phyloP scores from a whole-genome alignment of 2,888 invertebrate genomes.

The Bimastos eiseni region DNA sequence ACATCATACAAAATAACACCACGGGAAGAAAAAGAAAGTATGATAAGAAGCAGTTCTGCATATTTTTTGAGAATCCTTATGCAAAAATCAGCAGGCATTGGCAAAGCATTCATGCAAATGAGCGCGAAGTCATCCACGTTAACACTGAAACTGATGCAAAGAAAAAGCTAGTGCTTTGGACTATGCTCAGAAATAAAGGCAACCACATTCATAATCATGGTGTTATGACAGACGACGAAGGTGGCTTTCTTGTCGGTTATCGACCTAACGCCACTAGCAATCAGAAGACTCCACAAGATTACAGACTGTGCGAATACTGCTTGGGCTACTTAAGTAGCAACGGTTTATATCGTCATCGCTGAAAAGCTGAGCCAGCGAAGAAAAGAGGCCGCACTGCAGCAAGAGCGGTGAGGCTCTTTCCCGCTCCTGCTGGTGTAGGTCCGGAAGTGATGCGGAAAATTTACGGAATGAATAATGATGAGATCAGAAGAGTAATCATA shows the following conservation, averaged over 20 bases:
- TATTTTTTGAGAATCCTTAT: background rate
- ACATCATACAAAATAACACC: background rate
- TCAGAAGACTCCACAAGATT: background rate
- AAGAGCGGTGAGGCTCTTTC: background rate
- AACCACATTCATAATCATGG: slow-evolving; percentile 29
- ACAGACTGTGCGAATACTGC: background rate
- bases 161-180: background rate
- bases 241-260: slow-evolving; percentile 24
- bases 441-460: background rate
- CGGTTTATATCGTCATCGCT: background rate
- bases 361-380: background rate
- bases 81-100: background rate
- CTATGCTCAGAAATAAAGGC: slow-evolving; percentile 14
- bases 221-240: background rate
- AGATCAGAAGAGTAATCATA: background rate
- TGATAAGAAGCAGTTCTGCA: background rate
- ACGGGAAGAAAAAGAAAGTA: background rate
- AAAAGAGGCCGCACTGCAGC: background rate
- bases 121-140: background rate
- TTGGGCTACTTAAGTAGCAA: background rate
- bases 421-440: background rate
- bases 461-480: background rate
- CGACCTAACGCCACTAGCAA: background rate
- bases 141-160: background rate
- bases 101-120: background rate